Conservation (phyloP, 1,140 invertebrate genomes). For the Oryzaephilus surinamensis region DNA sequence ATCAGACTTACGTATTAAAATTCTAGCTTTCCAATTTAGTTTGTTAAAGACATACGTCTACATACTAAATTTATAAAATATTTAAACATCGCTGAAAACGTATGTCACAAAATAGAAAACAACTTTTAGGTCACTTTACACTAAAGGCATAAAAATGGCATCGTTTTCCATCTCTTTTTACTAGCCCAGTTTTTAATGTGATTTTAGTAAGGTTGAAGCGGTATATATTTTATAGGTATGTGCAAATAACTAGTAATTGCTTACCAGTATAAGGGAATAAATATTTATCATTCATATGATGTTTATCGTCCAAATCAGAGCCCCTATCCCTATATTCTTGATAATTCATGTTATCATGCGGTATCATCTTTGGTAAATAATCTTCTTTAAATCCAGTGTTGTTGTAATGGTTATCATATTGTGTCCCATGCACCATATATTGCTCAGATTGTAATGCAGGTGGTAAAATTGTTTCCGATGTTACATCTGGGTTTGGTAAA, state of each 20-base stretch:
- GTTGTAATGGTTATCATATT: constrained; percentile 47
- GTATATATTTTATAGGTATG: no score
- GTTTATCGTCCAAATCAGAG: constrained; percentile 63
- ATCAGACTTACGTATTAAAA: no score
- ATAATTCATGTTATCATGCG: constrained; percentile 46
- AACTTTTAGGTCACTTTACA: no score
- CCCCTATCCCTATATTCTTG: constrained; percentile 47
- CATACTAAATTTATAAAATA: no score
- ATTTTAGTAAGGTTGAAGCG: no score
- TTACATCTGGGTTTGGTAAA: constrained; percentile 59
- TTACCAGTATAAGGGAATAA: constrained; percentile 61
- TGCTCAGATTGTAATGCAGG: constrained; percentile 38
- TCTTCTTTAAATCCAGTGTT: constrained; percentile 27
- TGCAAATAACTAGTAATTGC: constrained; percentile 30
- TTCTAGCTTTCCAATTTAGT: no score
- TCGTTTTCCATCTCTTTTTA: no score
- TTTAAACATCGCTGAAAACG: no score
- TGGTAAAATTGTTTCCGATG: constrained; percentile 47
- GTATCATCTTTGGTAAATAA: constrained; percentile 43
- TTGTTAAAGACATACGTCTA: no score
- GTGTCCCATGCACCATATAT: constrained; percentile 31
- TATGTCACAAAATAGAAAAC: no score
- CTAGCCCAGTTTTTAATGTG: no score
- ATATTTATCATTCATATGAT: constrained; percentile 64
- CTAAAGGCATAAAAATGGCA: no score